These are phyloP conservation scores for Lottia gigantea DNA, from an alignment of 2,888 invertebrate genomes.

Conservation along the genomic window DNA sequence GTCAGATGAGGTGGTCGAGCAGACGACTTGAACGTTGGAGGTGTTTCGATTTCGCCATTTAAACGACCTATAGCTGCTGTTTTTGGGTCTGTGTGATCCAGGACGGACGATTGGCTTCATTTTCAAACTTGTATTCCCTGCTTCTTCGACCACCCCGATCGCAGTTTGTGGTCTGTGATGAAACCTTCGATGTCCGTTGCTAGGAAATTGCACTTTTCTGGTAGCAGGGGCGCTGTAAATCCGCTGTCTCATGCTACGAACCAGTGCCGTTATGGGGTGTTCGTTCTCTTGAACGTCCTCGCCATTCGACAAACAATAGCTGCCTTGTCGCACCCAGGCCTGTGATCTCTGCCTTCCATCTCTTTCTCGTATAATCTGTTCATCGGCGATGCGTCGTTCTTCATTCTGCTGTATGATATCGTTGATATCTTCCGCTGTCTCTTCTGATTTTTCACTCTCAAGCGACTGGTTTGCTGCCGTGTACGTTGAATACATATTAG, in stretches of 20 bases:
- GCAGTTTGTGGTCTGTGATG: neutral
- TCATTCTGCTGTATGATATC: neutral
- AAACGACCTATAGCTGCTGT: neutral
- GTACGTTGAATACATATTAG: neutral
- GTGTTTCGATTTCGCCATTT: neutral
- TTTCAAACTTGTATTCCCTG: neutral
- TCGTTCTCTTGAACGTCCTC: neutral
- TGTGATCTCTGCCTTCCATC: neutral
- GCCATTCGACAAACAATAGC: neutral
- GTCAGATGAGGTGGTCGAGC: neutral
- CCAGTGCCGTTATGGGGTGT: neutral
- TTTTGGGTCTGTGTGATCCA: neutral
- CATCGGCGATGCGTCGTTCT: neutral
- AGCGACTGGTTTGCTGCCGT: neutral
- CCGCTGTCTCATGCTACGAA: neutral
- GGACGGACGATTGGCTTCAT: neutral
- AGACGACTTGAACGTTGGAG: neutral
- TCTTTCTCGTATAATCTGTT: neutral
- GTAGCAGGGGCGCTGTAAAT: neutral
- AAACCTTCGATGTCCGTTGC: neutral
- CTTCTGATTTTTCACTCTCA: neutral
- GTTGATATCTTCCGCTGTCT: neutral
- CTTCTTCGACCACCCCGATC: neutral
- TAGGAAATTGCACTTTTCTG: neutral
- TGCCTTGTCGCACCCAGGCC: neutral